Evolutionary conservation across 2,888 invertebrate genomes (phyloP).

Genomic region (Carpatolechia fugitivella): DNA sequence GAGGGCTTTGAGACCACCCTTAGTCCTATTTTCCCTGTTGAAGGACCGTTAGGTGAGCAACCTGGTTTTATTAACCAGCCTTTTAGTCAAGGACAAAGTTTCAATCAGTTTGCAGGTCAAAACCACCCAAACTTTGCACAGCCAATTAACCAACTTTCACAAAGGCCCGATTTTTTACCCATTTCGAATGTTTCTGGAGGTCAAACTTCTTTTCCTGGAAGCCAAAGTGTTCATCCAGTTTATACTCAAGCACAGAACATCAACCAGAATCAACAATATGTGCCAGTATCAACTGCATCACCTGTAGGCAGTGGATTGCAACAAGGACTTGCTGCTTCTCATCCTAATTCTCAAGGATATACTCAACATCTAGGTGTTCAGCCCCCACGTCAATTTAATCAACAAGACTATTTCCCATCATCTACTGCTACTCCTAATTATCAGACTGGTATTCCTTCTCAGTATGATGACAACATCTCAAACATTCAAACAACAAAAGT

Average conservation of each 20-base stretch:
- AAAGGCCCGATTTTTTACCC: background rate
- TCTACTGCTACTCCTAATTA: background rate
- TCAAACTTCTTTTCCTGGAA: background rate
- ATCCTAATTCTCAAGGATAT: background rate
- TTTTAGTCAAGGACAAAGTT: background rate
- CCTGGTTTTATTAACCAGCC: background rate
- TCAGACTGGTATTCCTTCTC: background rate
- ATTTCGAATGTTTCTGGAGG: background rate
- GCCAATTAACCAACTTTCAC: background rate
- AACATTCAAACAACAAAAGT: background rate
- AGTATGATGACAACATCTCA: background rate
- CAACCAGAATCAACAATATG: conserved; percentile 12
- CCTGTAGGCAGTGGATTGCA: conserved; percentile 11
- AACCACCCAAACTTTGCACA: background rate
- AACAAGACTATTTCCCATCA: background rate
- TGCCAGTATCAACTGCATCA: conserved; percentile 11
- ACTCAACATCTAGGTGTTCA: conserved; percentile 15
- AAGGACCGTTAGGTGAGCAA: background rate
- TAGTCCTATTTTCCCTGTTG: conserved; percentile 14
- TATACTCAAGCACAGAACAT: background rate
- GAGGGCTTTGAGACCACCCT: conserved; percentile 29
- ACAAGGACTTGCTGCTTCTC: conserved; percentile 4
- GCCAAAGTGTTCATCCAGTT: background rate
- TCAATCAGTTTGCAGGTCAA: background rate
- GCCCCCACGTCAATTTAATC: conserved; percentile 9